Evolutionary conservation across 2,888 invertebrate genomes (phyloP), one percentile per base, ranked within the genome.

Genomic region (Sarcophaga caerulescens): DNA sequence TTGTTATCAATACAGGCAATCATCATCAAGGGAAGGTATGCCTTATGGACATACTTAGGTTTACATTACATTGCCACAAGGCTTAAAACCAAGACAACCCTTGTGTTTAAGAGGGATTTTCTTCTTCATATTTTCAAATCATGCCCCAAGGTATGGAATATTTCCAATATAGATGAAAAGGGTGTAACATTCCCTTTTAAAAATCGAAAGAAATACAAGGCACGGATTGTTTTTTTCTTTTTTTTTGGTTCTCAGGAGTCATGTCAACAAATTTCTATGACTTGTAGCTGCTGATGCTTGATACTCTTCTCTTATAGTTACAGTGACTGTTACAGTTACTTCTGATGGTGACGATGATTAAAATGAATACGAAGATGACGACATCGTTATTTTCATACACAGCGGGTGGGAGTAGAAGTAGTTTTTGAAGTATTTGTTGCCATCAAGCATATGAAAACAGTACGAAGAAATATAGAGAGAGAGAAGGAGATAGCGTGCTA

Each of bases 231-330:
- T 35, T 35, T 35, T 10, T 10, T 6, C 10, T 35, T 10, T 10
- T 25, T 45, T 70, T 35, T 66, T 25, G 19, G 19, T n/a, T 66
- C 19, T 52, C 11, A 21, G 6, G 4, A 25, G 14, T 6, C n/a
- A 65, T 35, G 45, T 70, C 65, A 71, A 70, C 62, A 81, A 45
- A 63, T 63, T 47, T 71, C 45, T 69, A 69, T 35, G 44, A 23
- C 25, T 52, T 57, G 57, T 23, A 52, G 52, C 52, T 52, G 45
- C 59, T 60, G 60, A 74, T 35, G 66, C 10, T 35, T 35, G 35
- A 35, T 35, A 35, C 35, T 35, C 35, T 35, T 35, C 35, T 10
- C 35, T 35, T 35, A 35, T 4, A 35, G 8, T 35, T 35, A 35
- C 35, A 35, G 2, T 35, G 3, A 35, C 35, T 35, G 35, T 35